These are phyloP conservation scores for Camponotus vicinus DNA, from an alignment of 1,140 invertebrate genomes.

Conservation along the genomic window DNA sequence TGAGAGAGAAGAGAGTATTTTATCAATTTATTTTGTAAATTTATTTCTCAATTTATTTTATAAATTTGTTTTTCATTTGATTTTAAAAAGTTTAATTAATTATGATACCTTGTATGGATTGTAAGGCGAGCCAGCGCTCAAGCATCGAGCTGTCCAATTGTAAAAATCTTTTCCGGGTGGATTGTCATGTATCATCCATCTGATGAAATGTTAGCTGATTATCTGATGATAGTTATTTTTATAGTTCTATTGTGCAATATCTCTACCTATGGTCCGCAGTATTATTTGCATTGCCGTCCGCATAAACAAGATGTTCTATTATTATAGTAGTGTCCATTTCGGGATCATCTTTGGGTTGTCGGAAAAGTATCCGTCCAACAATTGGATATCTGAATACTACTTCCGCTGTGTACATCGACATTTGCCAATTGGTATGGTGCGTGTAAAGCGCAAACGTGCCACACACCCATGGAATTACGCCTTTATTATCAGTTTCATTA, in stretches of 20 bases:
- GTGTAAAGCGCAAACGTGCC: slow-evolving; percentile 89
- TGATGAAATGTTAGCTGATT: slow-evolving; percentile 64
- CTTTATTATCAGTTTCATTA: slow-evolving; percentile 84
- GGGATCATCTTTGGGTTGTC: slow-evolving; percentile 93
- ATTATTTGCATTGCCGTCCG: slow-evolving; percentile 94
- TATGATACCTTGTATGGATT: slow-evolving; percentile 92
- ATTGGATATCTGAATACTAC: slow-evolving; percentile 94
- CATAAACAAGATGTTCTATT: slow-evolving; percentile 93
- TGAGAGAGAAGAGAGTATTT: no score
- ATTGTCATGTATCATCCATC: slow-evolving; percentile 89
- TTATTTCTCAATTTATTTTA: not conserved
- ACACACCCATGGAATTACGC: slow-evolving; percentile 90
- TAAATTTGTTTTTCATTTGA: not conserved
- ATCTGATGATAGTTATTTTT: not conserved
- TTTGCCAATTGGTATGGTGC: slow-evolving; percentile 89
- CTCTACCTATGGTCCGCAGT: slow-evolving; percentile 91
- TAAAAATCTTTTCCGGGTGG: slow-evolving; percentile 94
- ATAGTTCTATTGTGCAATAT: not conserved
- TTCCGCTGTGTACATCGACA: slow-evolving; percentile 91
- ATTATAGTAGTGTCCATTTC: slow-evolving; percentile 93
- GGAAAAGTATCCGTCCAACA: slow-evolving; percentile 94
- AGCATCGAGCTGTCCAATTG: slow-evolving; percentile 94
- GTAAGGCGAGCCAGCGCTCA: slow-evolving; percentile 92
- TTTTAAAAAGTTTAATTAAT: slow-evolving; percentile 24
- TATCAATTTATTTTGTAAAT: slow-evolving; percentile 26